Evolutionary conservation across 1,140 invertebrate species (phyloP).

Genomic region (Drosophila lowei): DNA sequence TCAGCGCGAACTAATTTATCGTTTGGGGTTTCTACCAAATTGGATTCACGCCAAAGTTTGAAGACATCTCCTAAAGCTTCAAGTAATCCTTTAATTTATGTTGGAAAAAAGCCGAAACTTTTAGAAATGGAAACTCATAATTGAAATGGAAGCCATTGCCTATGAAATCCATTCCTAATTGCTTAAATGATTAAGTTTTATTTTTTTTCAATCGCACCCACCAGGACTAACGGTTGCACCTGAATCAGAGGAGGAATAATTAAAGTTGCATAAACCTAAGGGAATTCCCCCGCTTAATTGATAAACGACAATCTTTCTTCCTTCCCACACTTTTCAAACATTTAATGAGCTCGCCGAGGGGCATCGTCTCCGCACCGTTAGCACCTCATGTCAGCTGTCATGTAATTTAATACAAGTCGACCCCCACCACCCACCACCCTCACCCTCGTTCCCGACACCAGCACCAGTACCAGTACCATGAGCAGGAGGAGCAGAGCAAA

Average conservation of each 20-base stretch:
- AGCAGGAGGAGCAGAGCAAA: constrained; percentile 8
- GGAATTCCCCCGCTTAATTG: constrained; percentile 59
- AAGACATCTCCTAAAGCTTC: too few species aligned
- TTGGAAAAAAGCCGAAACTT: too few species aligned
- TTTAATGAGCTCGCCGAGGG: constrained; percentile 53
- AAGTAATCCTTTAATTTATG: too few species aligned
- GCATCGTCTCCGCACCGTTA: constrained; percentile 21
- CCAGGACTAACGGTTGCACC: constrained; percentile 3
- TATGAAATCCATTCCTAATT: too few species aligned
- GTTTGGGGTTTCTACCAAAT: constrained; percentile 14
- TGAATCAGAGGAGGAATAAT: constrained; percentile 29
- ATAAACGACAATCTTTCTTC: constrained; percentile 27
- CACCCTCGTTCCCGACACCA: too few species aligned
- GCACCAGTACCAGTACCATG: background rate
- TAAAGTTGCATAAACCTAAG: constrained; percentile 52
- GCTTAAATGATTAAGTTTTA: constrained; percentile 1
- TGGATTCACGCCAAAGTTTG: constrained; percentile 1
- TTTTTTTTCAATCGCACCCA: background rate
- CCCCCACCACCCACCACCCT: constrained; percentile 13
- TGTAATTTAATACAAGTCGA: constrained; percentile 71
- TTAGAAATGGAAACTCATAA: too few species aligned
- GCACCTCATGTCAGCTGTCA: constrained; percentile 73
- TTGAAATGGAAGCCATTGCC: too few species aligned
- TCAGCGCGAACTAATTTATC: constrained; percentile 59
- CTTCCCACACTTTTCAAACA: constrained; percentile 41